These are phyloP conservation scores for Habropoda laboriosa DNA, from an alignment of 1,140 invertebrate genomes.

Conservation along the genomic window DNA sequence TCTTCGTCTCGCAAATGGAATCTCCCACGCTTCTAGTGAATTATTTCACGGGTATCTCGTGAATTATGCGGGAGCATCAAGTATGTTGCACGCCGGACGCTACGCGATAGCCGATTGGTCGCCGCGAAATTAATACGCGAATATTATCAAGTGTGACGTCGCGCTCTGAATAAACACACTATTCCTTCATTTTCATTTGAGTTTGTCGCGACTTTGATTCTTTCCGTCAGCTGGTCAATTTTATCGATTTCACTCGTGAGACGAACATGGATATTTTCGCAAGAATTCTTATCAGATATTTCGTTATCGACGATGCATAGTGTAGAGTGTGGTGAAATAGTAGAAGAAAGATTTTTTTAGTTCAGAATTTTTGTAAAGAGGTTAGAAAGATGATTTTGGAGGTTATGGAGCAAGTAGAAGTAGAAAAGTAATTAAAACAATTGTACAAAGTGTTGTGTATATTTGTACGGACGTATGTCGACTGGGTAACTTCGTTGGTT, in stretches of 20 bases:
- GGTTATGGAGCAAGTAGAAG: too few relatives aligned
- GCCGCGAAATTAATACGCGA: slow-evolving; percentile 13
- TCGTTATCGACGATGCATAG: too few relatives aligned
- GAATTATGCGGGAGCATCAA: slow-evolving; percentile 40
- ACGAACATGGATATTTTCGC: not conserved
- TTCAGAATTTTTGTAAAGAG: too few relatives aligned
- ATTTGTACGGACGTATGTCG: too few relatives aligned
- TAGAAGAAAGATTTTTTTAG: too few relatives aligned
- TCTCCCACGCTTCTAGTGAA: slow-evolving; percentile 58
- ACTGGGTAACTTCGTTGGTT: too few relatives aligned
- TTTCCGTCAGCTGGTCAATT: not conserved
- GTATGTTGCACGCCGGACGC: not conserved
- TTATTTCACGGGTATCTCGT: slow-evolving; percentile 54
- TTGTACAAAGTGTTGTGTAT: too few relatives aligned
- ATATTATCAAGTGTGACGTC: slow-evolving; percentile 27
- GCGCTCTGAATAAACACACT: not conserved
- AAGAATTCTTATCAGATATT: too few relatives aligned
- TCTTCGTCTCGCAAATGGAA: slow-evolving; percentile 45
- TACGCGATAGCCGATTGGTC: slow-evolving; percentile 10
- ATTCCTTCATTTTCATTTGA: not conserved
- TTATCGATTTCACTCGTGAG: not conserved
- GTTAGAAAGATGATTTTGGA: too few relatives aligned
- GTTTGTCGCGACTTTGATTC: not conserved
- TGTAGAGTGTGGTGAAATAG: too few relatives aligned
- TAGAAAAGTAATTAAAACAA: too few relatives aligned